Conservation (phyloP, 2,797 vertebrate genomes). For the Pelodytes ibericus region DNA sequence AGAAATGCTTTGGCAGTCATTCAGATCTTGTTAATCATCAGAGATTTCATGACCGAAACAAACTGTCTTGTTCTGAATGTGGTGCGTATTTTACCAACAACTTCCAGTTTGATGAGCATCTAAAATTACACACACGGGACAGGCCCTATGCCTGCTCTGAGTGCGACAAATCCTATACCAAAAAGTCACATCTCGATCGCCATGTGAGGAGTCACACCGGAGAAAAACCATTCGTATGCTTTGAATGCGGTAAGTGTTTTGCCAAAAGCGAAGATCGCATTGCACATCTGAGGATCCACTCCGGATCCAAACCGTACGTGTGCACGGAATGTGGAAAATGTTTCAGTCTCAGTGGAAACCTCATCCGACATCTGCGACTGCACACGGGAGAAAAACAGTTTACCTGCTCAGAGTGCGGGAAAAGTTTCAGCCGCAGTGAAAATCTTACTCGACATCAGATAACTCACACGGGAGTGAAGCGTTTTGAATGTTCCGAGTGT, state of each 20-base stretch:
- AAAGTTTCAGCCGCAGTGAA: conserved; percentile 22
- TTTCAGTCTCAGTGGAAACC: conserved; percentile 62
- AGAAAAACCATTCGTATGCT: conserved; percentile 58
- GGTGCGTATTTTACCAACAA: neutral
- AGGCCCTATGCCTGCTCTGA: neutral
- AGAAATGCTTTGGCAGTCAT: neutral
- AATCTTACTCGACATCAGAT: conserved; percentile 27
- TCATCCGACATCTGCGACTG: conserved; percentile 62
- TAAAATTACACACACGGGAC: neutral
- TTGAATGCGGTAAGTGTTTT: conserved; percentile 54
- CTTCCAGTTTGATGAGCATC: neutral
- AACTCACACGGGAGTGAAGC: conserved; percentile 37
- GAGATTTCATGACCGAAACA: neutral
- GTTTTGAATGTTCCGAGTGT: conserved; percentile 38
- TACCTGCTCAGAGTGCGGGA: conserved; percentile 18
- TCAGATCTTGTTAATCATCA: neutral
- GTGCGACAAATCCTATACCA: neutral
- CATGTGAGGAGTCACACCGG: conserved; percentile 11
- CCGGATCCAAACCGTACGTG: conserved; percentile 35
- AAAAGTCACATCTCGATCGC: conserved; percentile 4
- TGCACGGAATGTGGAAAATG: conserved; percentile 61
- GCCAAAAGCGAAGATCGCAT: conserved; percentile 4
- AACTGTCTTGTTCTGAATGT: neutral
- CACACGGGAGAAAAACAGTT: conserved; percentile 57
- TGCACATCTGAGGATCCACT: conserved; percentile 19